Evolutionary conservation across 2,113 vertebrate genomes (phyloP), one percentile per base, ranked within the genome.

Genomic region (Paraplagusia blochii): DNA sequence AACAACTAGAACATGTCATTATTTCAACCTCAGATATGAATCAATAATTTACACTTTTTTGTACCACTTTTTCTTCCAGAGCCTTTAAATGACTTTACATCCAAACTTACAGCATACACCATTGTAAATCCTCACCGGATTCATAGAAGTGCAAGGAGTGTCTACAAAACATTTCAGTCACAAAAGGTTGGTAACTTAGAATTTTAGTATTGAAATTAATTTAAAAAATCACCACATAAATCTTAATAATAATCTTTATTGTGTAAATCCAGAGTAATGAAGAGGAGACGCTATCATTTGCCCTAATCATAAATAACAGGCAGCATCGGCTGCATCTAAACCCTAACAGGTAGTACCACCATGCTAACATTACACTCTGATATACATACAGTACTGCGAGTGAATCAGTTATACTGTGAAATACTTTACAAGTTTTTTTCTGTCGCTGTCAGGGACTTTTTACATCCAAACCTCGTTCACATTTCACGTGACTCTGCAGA

Each of bases 401-500:
- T 6, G 22, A 29, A 4, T 29, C 22, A 29, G 22, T 29, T 29
- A 29, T 29, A 29, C 22, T 4, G 22, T 29, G 6, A 2, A 29
- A 29, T 29, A 29, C 22, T 29, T 0, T 7, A 29, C 1, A 6
- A 1, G 9, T 39, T 29, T 19, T 29, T 19, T 22, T 10, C 9
- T 60, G 1, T 9, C 14, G 7, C 72, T 45, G 0, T 50, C 78
- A 92, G 90, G 73, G 79, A 82, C 17, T 92, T 92, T 66, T 53
- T 92, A 53, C 86, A 88, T n/a, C 74, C 82, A 33, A 61, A 77
- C 18, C 87, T 91, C 68, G 53, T 84, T 12, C 80, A 84, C 44
- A 68, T 77, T 53, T 73, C 80, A 34, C 67, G 46, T 17, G 47
- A 76, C 3, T 11, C n/a, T 2, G 3, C 17, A 12, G 77, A 66